Percentiles rank a stretch among this genome's conserved stretches.
These are phyloP conservation scores for Alligator mississippiensis DNA, from an alignment of 2,113 vertebrate species.

Conservation along the genomic window DNA sequence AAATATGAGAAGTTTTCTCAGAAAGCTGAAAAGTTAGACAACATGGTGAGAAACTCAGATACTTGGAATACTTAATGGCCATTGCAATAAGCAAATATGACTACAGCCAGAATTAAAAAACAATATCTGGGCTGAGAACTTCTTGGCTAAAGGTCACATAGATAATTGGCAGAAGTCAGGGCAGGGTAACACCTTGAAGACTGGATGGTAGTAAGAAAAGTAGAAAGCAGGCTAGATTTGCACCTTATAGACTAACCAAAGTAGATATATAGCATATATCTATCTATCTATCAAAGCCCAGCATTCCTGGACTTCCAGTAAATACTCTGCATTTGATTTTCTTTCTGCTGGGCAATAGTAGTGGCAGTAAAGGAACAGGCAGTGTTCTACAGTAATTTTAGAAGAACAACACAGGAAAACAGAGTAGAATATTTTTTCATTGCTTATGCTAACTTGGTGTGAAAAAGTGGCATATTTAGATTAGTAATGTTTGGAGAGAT, in stretches of 20 bases:
- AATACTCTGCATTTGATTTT: too few relatives aligned
- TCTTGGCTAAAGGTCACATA: background rate
- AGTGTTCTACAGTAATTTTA: background rate
- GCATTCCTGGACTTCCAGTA: too few relatives aligned
- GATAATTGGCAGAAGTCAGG: too few relatives aligned
- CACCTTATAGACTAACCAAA: too few relatives aligned
- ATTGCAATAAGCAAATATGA: background rate
- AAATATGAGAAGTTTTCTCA: background rate
- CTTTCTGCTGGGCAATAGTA: too few relatives aligned
- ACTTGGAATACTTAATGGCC: background rate
- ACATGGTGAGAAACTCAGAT: background rate
- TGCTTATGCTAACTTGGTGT: background rate
- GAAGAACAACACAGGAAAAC: background rate
- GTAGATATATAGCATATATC: too few relatives aligned
- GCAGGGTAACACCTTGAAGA: too few relatives aligned
- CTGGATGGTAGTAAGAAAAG: too few relatives aligned
- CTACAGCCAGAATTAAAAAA: background rate
- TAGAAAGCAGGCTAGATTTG: too few relatives aligned
- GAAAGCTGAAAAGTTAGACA: background rate
- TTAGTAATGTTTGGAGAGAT: background rate
- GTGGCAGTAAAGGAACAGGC: too few relatives aligned
- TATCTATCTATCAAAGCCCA: too few relatives aligned
- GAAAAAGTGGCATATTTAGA: background rate
- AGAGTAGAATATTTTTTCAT: background rate
- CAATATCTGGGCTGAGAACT: background rate